These are phyloP conservation scores for Phthorimaea operculella DNA, from an alignment of 1,140 invertebrate species.

Conservation along the genomic window DNA sequence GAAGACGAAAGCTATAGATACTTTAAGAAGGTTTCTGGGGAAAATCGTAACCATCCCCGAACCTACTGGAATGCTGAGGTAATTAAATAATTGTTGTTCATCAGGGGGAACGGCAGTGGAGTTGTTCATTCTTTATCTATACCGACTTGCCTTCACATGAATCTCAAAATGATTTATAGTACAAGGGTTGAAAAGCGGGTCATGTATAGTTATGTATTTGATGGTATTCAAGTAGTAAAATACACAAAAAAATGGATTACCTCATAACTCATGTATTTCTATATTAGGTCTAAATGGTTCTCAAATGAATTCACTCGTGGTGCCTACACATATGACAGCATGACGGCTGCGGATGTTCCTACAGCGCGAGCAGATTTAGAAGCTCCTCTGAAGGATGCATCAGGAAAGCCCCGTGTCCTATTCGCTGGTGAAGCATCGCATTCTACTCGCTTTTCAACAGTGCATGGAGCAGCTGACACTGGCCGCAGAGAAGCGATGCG, in stretches of 20 bases:
- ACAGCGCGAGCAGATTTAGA: slow-evolving; percentile 21
- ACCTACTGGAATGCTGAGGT: not conserved
- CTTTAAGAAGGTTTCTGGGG: not conserved
- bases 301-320: slow-evolving; percentile 37
- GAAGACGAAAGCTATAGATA: not conserved
- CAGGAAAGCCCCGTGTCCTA: slow-evolving; percentile 25
- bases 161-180: too few relatives aligned
- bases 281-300: slow-evolving; percentile 23
- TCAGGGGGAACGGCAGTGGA: too few relatives aligned
- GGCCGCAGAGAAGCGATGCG: slow-evolving; percentile 68
- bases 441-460: slow-evolving; percentile 69
- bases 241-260: too few relatives aligned
- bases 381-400: slow-evolving; percentile 23
- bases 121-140: too few relatives aligned
- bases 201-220: too few relatives aligned
- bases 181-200: too few relatives aligned
- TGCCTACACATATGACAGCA: slow-evolving; percentile 35
- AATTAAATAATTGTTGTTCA: not conserved
- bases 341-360: slow-evolving; percentile 21
- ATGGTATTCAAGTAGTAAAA: too few relatives aligned
- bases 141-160: too few relatives aligned
- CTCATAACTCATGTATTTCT: too few relatives aligned
- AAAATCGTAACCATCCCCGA: not conserved
- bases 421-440: slow-evolving; percentile 58
- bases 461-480: slow-evolving; percentile 71